These are phyloP conservation scores for Nemotelus pantherinus DNA, from an alignment of 2,888 invertebrate genomes.

Conservation along the genomic window DNA sequence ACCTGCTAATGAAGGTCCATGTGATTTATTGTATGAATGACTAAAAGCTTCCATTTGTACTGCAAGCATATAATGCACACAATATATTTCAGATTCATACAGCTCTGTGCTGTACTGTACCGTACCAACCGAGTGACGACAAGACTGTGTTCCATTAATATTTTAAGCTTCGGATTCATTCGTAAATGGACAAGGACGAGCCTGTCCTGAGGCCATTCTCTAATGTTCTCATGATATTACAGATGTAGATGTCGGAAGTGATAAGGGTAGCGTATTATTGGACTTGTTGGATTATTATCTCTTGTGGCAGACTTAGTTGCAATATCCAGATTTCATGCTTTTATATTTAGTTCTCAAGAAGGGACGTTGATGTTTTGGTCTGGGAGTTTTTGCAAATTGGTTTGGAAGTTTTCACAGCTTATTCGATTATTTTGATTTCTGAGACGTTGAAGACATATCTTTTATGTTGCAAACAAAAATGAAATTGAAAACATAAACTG, in stretches of 20 bases:
- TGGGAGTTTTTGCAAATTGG: too few species aligned
- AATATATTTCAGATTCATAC: neutral
- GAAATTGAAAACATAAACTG: too few species aligned
- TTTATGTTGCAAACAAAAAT: too few species aligned
- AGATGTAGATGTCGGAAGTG: conserved; percentile 29
- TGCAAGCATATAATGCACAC: neutral
- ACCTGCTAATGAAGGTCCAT: conserved; percentile 45
- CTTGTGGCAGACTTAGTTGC: too few species aligned
- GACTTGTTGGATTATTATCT: neutral
- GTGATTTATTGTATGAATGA: conserved; percentile 37
- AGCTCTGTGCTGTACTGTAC: neutral
- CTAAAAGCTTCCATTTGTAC: conserved; percentile 30
- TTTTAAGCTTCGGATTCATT: conserved; percentile 22
- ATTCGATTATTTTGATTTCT: too few species aligned
- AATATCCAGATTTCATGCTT: too few species aligned
- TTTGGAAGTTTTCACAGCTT: too few species aligned
- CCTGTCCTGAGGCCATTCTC: neutral
- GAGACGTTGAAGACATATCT: too few species aligned
- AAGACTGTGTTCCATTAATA: conserved; percentile 24
- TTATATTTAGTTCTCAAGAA: too few species aligned
- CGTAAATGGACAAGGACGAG: conserved; percentile 11
- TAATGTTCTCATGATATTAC: conserved; percentile 1
- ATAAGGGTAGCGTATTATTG: conserved; percentile 21
- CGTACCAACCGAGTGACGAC: neutral
- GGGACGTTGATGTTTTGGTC: too few species aligned